Percentiles rank a stretch among this genome's conserved stretches.
Evolutionary conservation across 2,113 vertebrate species (phyloP).

Genomic region (Otus sunia): DNA sequence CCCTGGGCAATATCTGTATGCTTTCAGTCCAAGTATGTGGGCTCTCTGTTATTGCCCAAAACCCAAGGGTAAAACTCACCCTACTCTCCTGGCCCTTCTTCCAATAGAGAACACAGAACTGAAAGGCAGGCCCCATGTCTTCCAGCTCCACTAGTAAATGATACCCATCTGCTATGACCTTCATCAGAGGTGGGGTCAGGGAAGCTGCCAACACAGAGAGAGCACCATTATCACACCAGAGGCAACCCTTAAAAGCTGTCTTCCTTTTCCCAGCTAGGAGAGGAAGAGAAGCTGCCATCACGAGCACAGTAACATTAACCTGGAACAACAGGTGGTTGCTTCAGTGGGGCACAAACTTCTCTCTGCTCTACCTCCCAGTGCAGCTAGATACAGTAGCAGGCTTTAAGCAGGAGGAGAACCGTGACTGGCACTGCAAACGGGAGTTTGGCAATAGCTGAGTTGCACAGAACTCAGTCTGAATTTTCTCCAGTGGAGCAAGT

Average conservation of each 20-base stretch:
- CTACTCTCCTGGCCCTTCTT: conserved; percentile 45
- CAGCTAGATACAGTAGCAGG: not conserved
- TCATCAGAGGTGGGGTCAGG: conserved; percentile 68
- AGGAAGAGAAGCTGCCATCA: not conserved
- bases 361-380: not conserved
- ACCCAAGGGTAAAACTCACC: conserved; percentile 50
- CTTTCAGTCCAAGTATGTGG: not conserved
- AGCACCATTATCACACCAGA: not conserved
- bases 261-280: not conserved
- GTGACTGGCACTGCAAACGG: not conserved
- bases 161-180: conserved; percentile 51
- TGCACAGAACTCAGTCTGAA: not conserved
- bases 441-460: not conserved
- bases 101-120: conserved; percentile 71
- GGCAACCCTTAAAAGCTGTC: not conserved
- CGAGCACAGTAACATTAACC: not conserved
- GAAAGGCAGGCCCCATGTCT: conserved; percentile 72
- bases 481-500: not conserved
- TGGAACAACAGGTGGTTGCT: not conserved
- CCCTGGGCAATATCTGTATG: not conserved
- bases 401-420: not conserved
- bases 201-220: conserved; percentile 66
- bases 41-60: not conserved
- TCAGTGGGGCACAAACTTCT: not conserved
- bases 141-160: conserved; percentile 71